Evolutionary conservation across 2,797 vertebrate genomes (phyloP).

Genomic region (Dermochelys coriacea): DNA sequence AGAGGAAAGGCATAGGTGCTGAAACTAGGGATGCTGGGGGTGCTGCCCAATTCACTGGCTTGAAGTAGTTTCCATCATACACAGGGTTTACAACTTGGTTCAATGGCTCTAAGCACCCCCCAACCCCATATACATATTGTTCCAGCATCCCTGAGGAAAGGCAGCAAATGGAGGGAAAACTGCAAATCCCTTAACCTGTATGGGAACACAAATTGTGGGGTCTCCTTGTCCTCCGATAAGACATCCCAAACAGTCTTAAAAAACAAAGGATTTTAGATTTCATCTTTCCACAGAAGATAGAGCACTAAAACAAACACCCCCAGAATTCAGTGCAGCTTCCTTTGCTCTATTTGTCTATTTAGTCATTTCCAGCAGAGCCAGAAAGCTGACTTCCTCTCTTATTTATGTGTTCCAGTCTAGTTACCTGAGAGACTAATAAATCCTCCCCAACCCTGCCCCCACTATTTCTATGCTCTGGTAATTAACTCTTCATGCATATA

Average conservation of each 20-base stretch:
- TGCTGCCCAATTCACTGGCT: too few relatives aligned
- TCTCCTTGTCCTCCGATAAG: background rate
- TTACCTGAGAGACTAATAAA: constrained; percentile 15
- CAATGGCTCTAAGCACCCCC: too few relatives aligned
- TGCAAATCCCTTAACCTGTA: background rate
- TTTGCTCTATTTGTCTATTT: background rate
- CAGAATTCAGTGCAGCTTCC: background rate
- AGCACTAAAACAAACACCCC: background rate
- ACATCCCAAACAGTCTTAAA: background rate
- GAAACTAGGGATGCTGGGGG: too few relatives aligned
- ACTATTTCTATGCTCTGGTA: background rate
- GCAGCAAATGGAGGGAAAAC: background rate
- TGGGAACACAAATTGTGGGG: background rate
- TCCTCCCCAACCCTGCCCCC: too few relatives aligned
- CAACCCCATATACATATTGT: too few relatives aligned
- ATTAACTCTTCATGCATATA: background rate
- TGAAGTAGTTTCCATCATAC: too few relatives aligned
- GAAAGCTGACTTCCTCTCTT: background rate
- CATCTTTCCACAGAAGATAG: background rate
- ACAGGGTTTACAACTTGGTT: too few relatives aligned
- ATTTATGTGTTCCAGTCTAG: background rate
- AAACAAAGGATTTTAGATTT: background rate
- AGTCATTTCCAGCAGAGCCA: background rate
- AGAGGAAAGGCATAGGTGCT: too few relatives aligned
- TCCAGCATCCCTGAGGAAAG: background rate